Base-by-base conservation (phyloP, 1,140 invertebrate species). In the Archivesica marissinica region DNA sequence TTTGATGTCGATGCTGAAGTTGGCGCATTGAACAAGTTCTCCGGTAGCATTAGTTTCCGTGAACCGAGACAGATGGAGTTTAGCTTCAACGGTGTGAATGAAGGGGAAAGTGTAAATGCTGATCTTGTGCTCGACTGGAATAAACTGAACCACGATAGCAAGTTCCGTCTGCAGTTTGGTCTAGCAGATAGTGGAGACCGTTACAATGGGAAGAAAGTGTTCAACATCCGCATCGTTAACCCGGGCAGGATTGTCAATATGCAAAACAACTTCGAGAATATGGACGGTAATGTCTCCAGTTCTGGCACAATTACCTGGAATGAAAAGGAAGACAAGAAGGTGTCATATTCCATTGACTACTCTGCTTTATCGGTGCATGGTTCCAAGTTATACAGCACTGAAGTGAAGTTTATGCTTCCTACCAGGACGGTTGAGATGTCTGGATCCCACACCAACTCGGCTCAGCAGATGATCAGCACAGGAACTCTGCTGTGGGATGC, bases 401-500 rank as follows among this genome's bases (percentile, higher is more conserved):
- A 47, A 17, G 25, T 88, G 39, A 72, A 61, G 66, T 2, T 90
- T 13, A 72, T 56, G 13, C 15, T 87, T n/a, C 90, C 90, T 20
- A 61, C 61, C 0, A 85, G 90, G 66, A 89, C 83, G 41, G n/a
- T 90, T 25, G 81, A 88, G 54, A 28, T 88, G 0, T 41, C 82
- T 38, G 79, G 86, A 33, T 52, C 66, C 0, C 88, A 41, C 50
- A 61, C 56, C 15, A 41, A 64, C 20, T 56, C 52, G 17, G 30
- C 11, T 1, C n/a, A 33, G 15, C 79, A 52, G 39, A 76, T 81
- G 30, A 44, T 74, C 13, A 25, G 87, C 0, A 72, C 86, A 52
- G 89, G 64, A 41, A 66, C 87, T 2, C 23, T 92, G 17, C 70
- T 89, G 44, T 92, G 92, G 92, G 91, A 92, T 88, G 87, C 90